Evolutionary conservation across 2,797 vertebrate genomes (phyloP).

Genomic region (Sandelia bainsii): DNA sequence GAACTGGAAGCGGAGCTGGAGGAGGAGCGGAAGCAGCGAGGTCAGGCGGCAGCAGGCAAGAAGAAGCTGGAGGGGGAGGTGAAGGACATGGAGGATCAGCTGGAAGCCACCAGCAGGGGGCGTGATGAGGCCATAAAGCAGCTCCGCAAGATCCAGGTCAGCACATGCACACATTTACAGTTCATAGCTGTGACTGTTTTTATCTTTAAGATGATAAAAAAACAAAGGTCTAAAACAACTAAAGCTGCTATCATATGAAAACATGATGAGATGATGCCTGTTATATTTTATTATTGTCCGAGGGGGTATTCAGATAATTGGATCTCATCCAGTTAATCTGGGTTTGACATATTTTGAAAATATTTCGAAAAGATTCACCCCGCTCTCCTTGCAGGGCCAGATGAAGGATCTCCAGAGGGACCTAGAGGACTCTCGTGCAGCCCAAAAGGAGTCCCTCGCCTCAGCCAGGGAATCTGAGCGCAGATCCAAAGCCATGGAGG

Average conservation of each 20-base stretch:
- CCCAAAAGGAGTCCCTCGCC: constrained; percentile 91
- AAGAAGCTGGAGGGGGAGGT: constrained; percentile 97
- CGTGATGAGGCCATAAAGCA: constrained; percentile 95
- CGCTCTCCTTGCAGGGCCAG: constrained; percentile 86
- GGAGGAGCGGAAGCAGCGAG: constrained; percentile 94
- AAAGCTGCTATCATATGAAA: background rate
- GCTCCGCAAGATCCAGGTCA: constrained; percentile 93
- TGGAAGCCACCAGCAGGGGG: constrained; percentile 90
- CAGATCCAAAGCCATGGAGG: constrained; percentile 92
- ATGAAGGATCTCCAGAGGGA: constrained; percentile 97
- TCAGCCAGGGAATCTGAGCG: constrained; percentile 95
- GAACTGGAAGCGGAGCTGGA: constrained; percentile 95
- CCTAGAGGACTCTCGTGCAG: constrained; percentile 91
- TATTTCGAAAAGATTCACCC: too few relatives aligned
- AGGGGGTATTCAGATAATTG: background rate
- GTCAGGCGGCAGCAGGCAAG: constrained; percentile 86
- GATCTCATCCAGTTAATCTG: background rate
- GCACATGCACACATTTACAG: background rate
- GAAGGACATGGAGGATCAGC: constrained; percentile 93
- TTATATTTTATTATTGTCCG: background rate
- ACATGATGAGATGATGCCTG: background rate
- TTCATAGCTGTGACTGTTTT: background rate
- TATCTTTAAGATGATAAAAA: background rate
- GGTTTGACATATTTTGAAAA: background rate
- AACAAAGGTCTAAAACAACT: background rate